Evolutionary conservation across 1,140 invertebrate genomes (phyloP).

Genomic region (Anagrus nilaparvatae): DNA sequence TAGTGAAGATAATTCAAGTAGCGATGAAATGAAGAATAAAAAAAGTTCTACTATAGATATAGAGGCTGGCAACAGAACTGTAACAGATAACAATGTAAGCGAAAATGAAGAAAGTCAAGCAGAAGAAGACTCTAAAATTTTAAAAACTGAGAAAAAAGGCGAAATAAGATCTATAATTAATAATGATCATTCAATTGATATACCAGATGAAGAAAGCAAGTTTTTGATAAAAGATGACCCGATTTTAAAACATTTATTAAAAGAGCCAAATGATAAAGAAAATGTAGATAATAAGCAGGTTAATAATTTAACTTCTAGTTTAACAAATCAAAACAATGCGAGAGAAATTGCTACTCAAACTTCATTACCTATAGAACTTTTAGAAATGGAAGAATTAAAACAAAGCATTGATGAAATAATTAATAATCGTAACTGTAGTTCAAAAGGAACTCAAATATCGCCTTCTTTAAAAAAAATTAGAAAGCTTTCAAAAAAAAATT

Average conservation of each 20-base stretch:
- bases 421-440: constrained; percentile 31
- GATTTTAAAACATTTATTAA: constrained; percentile 39
- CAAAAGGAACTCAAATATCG: constrained; percentile 37
- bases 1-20: constrained; percentile 40
- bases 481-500: constrained; percentile 20
- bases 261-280: constrained; percentile 33
- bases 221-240: constrained; percentile 32
- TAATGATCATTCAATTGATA: constrained; percentile 27
- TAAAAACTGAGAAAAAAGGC: constrained; percentile 21
- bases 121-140: constrained; percentile 40
- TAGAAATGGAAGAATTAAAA: constrained; percentile 39
- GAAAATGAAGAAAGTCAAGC: constrained; percentile 42
- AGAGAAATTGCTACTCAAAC: constrained; percentile 52
- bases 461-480: constrained; percentile 31
- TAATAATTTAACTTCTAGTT: constrained; percentile 31
- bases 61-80: constrained; percentile 32
- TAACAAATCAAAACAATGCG: constrained; percentile 42
- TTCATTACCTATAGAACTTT: constrained; percentile 35
- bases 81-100: constrained; percentile 32
- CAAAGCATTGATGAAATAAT: constrained; percentile 39
- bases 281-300: constrained; percentile 25
- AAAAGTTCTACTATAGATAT: constrained; percentile 46
- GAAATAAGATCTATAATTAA: constrained; percentile 32
- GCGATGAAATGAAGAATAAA: constrained; percentile 41
- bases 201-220: constrained; percentile 27